Conservation (phyloP, 2,113 vertebrate species). For the Gallinago jamesoni region DNA sequence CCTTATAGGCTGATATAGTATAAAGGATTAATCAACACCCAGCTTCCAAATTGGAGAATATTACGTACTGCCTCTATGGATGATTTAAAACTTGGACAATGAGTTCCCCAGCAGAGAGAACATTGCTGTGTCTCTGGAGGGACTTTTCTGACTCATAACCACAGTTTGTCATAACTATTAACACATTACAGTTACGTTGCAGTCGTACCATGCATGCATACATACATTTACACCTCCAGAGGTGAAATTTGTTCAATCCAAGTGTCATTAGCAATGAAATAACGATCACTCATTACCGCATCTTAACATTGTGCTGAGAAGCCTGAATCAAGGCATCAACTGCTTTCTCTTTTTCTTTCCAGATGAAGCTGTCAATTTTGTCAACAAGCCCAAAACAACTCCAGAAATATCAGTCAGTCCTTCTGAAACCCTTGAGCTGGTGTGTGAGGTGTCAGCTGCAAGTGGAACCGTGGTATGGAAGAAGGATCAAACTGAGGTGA, state of each 20-base stretch:
- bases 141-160: background rate
- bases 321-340: background rate
- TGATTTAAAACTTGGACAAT: background rate
- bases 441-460: slow-evolving; percentile 79
- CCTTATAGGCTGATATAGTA: background rate
- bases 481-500: slow-evolving; percentile 71
- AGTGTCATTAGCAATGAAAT: background rate
- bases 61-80: background rate
- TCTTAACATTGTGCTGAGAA: background rate
- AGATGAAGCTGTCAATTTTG: slow-evolving; percentile 60
- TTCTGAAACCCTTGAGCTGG: slow-evolving; percentile 81
- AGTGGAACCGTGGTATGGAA: slow-evolving; percentile 77
- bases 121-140: background rate
- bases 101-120: background rate
- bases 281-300: rapidly evolving
- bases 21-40: background rate
- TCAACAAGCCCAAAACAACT: slow-evolving; percentile 52
- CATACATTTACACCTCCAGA: background rate
- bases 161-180: background rate
- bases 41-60: background rate
- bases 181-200: background rate
- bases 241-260: background rate
- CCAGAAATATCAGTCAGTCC: slow-evolving; percentile 65
- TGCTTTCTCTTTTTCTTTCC: background rate
- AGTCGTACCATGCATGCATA: background rate